A percentile compares a stretch with the other conserved stretches of the same genome.
Conservation (phyloP, 2,888 invertebrate genomes). For the Lymantria dispar region DNA sequence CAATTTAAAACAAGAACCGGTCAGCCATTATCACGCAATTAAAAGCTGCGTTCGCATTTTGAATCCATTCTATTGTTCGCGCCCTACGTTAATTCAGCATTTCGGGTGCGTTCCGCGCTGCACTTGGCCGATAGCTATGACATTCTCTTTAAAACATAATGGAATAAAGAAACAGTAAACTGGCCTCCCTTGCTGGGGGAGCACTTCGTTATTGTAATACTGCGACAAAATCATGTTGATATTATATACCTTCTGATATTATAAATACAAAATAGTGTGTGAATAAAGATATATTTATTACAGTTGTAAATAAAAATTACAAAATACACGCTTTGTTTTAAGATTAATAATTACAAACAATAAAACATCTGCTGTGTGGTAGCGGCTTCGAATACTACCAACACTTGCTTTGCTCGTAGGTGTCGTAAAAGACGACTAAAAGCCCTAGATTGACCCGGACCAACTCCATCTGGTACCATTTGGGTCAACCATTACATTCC, state of each 20-base stretch:
- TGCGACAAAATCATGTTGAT: slow-evolving; percentile 41
- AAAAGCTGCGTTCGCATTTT: slow-evolving; percentile 46
- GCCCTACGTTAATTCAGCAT: slow-evolving; percentile 41
- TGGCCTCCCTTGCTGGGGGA: slow-evolving; percentile 67
- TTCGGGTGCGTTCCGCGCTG: slow-evolving; percentile 45
- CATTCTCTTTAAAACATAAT: slow-evolving; percentile 80
- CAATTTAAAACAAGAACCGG: slow-evolving; percentile 41
- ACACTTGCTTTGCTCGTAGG: too few species aligned
- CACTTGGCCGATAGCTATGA: slow-evolving; percentile 72
- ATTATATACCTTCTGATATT: slow-evolving; percentile 1
- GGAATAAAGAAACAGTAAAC: slow-evolving; percentile 81
- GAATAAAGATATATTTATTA: background rate
- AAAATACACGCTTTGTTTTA: too few species aligned
- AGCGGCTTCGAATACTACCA: too few species aligned
- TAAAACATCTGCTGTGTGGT: too few species aligned
- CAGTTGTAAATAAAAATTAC: too few species aligned
- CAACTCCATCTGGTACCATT: too few species aligned
- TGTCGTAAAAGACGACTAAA: too few species aligned
- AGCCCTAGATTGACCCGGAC: too few species aligned
- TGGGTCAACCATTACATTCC: too few species aligned
- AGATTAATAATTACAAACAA: too few species aligned
- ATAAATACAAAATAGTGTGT: background rate
- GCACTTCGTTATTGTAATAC: slow-evolving; percentile 59
- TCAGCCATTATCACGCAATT: slow-evolving; percentile 43
- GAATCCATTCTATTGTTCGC: slow-evolving; percentile 47